These are phyloP conservation scores for cattle (Bos taurus) DNA, from an alignment of 2,113 vertebrate species.

Conservation along the genomic window ARS-UCD2.0 NC_037357.1:23744001-23744500, in stretches of 20 bases:
- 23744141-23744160: background rate
- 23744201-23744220: background rate
- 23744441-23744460: constrained; percentile 1
- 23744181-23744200: background rate
- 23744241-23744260: background rate
- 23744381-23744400: background rate
- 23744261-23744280: background rate
- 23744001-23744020: constrained; percentile 25
- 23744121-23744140: background rate
- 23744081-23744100: background rate
- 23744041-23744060: constrained; percentile 12
- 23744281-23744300: background rate
- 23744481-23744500: background rate
- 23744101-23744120: background rate
- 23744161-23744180: background rate
- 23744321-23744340: background rate
- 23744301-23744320: background rate
- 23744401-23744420: constrained; percentile 17
- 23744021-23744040: background rate
- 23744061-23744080: constrained; percentile 30
- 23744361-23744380: constrained; percentile 3
- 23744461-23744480: background rate
- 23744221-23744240: background rate
- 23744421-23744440: constrained; percentile 16
- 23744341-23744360: background rate